phyloP scores from a whole-genome alignment of 2,888 invertebrate genomes.

The Parapristionchus giblindavisi region DNA sequence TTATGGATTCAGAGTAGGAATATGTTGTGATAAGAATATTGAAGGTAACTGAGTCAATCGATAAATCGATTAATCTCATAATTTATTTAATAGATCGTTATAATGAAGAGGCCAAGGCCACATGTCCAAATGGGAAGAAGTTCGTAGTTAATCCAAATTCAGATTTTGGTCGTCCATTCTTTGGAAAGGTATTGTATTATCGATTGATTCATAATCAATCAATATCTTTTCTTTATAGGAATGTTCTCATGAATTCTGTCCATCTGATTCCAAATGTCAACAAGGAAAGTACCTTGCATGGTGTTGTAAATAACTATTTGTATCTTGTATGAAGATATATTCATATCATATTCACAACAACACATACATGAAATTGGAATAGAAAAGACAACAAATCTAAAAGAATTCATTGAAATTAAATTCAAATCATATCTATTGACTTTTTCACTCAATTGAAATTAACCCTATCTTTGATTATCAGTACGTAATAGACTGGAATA shows the following conservation, averaged over 20 bases:
- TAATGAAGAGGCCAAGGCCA: neutral
- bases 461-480: too few relatives aligned
- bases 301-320: constrained; percentile 47
- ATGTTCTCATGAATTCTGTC: constrained; percentile 48
- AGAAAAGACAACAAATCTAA: too few relatives aligned
- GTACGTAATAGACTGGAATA: too few relatives aligned
- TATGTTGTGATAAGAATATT: constrained; percentile 37
- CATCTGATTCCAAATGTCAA: constrained; percentile 42
- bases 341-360: too few relatives aligned
- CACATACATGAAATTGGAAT: too few relatives aligned
- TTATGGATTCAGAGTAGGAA: constrained; percentile 28
- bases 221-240: constrained; percentile 34
- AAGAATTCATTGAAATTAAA: too few relatives aligned
- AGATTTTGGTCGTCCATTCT: constrained; percentile 23
- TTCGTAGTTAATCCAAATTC: neutral
- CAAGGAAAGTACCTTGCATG: constrained; percentile 47
- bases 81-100: constrained; percentile 13
- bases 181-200: constrained; percentile 32
- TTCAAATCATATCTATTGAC: too few relatives aligned
- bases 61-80: neutral
- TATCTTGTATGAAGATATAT: too few relatives aligned
- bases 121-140: constrained; percentile 13
- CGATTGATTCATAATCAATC: neutral
- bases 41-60: too few relatives aligned
- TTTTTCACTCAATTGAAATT: too few relatives aligned